phyloP scores from a whole-genome alignment of 2,113 vertebrate genomes.

The Osmerus eperlanus region DNA sequence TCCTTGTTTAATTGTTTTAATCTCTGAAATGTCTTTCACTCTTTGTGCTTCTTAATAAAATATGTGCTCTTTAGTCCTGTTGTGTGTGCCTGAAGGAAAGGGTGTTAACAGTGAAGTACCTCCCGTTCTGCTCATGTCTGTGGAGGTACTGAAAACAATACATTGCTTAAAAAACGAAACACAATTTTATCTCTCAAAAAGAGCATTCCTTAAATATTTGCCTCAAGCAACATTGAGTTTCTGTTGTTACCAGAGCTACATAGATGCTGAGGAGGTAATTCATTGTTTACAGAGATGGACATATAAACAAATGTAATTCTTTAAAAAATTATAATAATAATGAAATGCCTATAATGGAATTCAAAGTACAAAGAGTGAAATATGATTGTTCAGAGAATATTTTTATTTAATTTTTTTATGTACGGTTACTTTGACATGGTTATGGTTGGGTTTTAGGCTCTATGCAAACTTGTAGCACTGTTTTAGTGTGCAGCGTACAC shows the following conservation, averaged over 20 bases:
- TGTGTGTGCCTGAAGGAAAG: neutral
- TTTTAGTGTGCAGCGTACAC: conserved; percentile 49
- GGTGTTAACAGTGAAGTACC: neutral
- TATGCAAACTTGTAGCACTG: conserved; percentile 67
- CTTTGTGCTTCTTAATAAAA: conserved; percentile 72
- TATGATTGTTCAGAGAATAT: conserved; percentile 38
- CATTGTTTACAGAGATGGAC: too few relatives aligned
- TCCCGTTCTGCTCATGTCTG: neutral
- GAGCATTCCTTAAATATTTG: neutral
- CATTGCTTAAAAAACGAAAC: neutral
- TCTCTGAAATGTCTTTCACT: conserved; percentile 68
- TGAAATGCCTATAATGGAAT: neutral
- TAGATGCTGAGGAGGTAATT: too few relatives aligned
- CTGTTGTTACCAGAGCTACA: neutral
- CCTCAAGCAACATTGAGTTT: conserved; percentile 19
- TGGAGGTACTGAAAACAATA: neutral
- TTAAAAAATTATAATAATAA: neutral
- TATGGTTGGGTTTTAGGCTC: conserved; percentile 57
- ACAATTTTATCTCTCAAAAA: conserved; percentile 23
- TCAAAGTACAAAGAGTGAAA: conserved; percentile 67
- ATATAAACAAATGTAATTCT: neutral
- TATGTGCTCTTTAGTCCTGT: conserved; percentile 38
- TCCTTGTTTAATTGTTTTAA: conserved; percentile 58
- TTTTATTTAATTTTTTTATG: neutral
- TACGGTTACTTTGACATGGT: conserved; percentile 37